Evolutionary conservation across 2,113 vertebrate genomes (phyloP), one percentile per base, ranked within the genome.

Genomic region (Albula glossodonta): DNA sequence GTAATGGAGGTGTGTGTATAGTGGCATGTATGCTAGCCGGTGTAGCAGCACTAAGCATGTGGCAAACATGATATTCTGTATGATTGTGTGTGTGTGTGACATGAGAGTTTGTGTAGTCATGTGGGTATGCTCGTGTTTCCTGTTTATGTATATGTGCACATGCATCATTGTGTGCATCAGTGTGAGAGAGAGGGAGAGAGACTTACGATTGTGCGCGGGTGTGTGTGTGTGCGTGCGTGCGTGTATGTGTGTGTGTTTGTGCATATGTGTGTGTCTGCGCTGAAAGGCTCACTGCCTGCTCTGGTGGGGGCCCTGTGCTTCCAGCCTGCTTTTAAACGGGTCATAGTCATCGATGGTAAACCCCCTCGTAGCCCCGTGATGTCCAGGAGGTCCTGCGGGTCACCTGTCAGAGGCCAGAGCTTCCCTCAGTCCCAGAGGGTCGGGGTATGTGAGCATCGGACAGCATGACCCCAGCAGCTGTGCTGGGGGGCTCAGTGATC

Each of bases 361-460:
- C 98, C 98, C 91, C 98, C 98, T 25, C 98, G 97, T 95, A 99
- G 98, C 93, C 98, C 98, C 92, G 95, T 97, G 96, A 94, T 96
- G 95, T 93, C 94, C 93, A 96, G 94, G 96, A 96, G 96, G 91
- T 95, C 93, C 94, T 96, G 95, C 92, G 83, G 94, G 93, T 97
- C 97, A 7, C 92, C 96, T 86, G 86, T 95, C 96, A 96, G 95
- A 96, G 96, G 95, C 92, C 97, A 93, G 92, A 89, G 91, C 94
- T 70, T 84, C 90, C 90, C 93, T 88, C 51, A 81, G 25, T 81
- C 86, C 31, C 92, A 96, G 95, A 97, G 97, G 98, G 98, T 99
- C 99, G 94, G 98, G 94, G 92, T 94, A 89, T 86, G 90, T 89
- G 80, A n/a, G 91, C 80, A 49, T 90, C 90, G 52, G 77, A 78